Evolutionary conservation across 2,797 vertebrate genomes (phyloP).

Genomic region (Gastrophryne carolinensis): DNA sequence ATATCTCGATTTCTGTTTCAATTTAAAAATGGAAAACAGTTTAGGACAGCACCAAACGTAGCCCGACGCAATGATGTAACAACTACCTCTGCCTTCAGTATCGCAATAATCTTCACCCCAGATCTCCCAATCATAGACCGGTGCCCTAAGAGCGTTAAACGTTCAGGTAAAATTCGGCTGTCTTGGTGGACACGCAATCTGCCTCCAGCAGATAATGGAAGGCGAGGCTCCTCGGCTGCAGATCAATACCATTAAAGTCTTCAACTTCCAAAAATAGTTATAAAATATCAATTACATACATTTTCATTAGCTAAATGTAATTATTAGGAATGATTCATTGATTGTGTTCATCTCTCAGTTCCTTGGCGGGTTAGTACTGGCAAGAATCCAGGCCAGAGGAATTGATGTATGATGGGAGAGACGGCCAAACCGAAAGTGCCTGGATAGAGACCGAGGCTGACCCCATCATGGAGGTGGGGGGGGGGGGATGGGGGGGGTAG

Average conservation of each 20-base stretch:
- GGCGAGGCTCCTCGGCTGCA: conserved; percentile 60
- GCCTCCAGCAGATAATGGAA: conserved; percentile 50
- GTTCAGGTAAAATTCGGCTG: conserved; percentile 8
- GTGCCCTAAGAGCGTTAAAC: conserved; percentile 16
- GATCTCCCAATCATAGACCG: background rate
- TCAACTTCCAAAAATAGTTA: conserved; percentile 65
- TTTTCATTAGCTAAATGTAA: conserved; percentile 72
- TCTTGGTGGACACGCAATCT: conserved; percentile 22
- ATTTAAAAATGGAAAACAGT: too few species aligned
- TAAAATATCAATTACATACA: conserved; percentile 75
- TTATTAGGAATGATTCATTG: conserved; percentile 60
- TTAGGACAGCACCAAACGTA: too few species aligned
- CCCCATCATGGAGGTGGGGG: conserved; percentile 2
- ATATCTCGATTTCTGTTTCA: too few species aligned
- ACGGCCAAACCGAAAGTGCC: conserved; percentile 26
- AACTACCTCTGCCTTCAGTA: too few species aligned
- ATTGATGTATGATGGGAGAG: conserved; percentile 34
- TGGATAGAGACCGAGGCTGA: conserved; percentile 17
- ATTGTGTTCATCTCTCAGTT: conserved; percentile 59
- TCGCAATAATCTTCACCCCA: background rate
- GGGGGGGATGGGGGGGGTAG: background rate
- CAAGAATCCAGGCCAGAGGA: conserved; percentile 54
- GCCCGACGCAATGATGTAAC: too few species aligned
- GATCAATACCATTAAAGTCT: conserved; percentile 69
- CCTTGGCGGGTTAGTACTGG: conserved; percentile 57